Evolutionary conservation across 2,113 vertebrate species (phyloP), one percentile per base, ranked within the genome.

Genomic region (Pelusios castaneus): DNA sequence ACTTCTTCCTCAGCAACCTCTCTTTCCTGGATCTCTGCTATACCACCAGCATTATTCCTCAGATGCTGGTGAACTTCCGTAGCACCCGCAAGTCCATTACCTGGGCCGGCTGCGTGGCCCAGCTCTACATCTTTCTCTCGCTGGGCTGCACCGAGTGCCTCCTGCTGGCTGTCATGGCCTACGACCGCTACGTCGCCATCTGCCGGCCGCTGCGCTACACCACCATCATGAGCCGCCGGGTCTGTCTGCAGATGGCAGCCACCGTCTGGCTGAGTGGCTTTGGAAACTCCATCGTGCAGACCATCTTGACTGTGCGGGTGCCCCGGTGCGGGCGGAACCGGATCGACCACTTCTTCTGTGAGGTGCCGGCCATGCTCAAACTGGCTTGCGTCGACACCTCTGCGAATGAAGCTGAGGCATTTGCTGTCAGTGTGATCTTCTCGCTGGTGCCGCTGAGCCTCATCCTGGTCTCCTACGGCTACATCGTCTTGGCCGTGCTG

Each of bases 271-370:
- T 90, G 5, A 95, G 93, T 8, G 94, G 96, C 56, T 92, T 97
- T 7, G 67, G 94, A 63, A 95, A 94, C 52, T 95, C 96, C 2
- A 24, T 87, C 1, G 2, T 95, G 22, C 93, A 96, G 67, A 94
- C 95, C 14, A 82, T 80, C 7, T 82, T 79, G 95, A 96, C 89
- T 1, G 55, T 96, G 22, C 24, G 19, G 73, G 79, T 95, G 24
- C 89, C 89, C 3, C 22, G 31, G 8, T 96, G 93, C 43, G 56
- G 89, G 7, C 75, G 4, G 41, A 76, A 90, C 54, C 90, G 3
- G 8, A 4, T 95, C 1, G 78, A 96, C n/a, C 87, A 92, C 51
- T 96, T 96, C 54, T 73, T 96, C 86, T 96, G 96, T 21, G 95
- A 96, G 3, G 38, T 97, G 6, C 96, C 96, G 16, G 93, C 94